A percentile compares a stretch with the other conserved stretches of the same genome.
Evolutionary conservation across 2,797 vertebrate genomes (phyloP).

Genomic region (Spondyliosoma cantharus): DNA sequence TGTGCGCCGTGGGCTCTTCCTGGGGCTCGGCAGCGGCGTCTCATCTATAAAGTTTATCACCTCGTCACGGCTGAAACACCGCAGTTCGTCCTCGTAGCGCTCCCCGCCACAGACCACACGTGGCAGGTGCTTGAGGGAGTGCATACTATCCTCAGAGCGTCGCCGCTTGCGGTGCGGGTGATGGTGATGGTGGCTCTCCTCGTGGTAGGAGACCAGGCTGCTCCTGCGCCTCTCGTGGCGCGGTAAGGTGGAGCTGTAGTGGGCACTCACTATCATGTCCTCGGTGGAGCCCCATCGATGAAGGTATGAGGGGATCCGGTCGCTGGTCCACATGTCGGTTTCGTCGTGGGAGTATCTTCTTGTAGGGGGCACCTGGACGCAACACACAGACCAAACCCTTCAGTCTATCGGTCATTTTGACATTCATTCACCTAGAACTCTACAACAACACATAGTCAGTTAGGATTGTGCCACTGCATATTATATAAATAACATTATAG

Average conservation of each 20-base stretch:
- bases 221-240: constrained; percentile 85
- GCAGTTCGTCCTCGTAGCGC: constrained; percentile 79
- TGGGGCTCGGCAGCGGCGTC: constrained; percentile 86
- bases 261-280: constrained; percentile 87
- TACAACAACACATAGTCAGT: constrained; percentile 21
- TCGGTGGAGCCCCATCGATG: constrained; percentile 92
- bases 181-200: constrained; percentile 84
- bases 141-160: constrained; percentile 88
- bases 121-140: constrained; percentile 83
- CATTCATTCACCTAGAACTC: not conserved
- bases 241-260: constrained; percentile 86
- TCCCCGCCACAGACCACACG: constrained; percentile 79
- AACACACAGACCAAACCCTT: constrained; percentile 72
- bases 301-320: constrained; percentile 89
- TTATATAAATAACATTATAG: constrained; percentile 9
- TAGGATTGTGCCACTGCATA: constrained; percentile 15
- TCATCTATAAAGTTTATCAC: constrained; percentile 89
- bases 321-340: constrained; percentile 91
- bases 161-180: constrained; percentile 85
- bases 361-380: constrained; percentile 91
- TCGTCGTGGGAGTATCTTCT: constrained; percentile 96
- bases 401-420: constrained; percentile 21
- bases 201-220: constrained; percentile 87
- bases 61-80: constrained; percentile 89
- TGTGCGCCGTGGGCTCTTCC: constrained; percentile 82